Conservation (phyloP, 2,797 vertebrate genomes). For the Darevskia mixta region DNA sequence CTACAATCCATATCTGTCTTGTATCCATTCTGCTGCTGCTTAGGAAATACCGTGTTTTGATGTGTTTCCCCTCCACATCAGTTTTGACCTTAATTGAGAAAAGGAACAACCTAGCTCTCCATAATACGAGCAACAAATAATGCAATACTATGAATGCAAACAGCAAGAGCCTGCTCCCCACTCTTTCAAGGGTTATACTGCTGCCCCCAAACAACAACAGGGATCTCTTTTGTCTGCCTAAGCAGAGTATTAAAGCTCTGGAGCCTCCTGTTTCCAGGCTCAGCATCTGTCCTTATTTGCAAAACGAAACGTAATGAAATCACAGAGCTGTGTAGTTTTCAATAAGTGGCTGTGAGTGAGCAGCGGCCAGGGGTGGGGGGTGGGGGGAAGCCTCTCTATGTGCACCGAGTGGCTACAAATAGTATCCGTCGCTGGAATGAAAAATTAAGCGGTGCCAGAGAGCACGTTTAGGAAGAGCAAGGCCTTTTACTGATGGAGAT, state of each 20-base stretch:
- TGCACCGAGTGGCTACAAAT: slow-evolving; percentile 14
- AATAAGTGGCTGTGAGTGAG: slow-evolving; percentile 7
- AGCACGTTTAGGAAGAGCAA: slow-evolving; percentile 12
- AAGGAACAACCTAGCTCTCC: too few relatives aligned
- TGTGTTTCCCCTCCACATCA: too few relatives aligned
- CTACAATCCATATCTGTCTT: too few relatives aligned
- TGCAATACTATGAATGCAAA: too few relatives aligned
- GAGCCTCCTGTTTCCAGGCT: neutral
- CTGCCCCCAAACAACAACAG: neutral
- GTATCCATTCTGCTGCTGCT: too few relatives aligned
- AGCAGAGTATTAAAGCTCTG: neutral
- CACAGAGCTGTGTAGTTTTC: neutral
- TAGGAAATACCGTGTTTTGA: too few relatives aligned
- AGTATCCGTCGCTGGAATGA: neutral
- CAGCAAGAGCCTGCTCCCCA: neutral
- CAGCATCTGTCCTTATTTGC: neutral
- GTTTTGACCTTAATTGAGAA: too few relatives aligned
- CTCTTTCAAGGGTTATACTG: neutral
- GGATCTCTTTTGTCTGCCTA: neutral
- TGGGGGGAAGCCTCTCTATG: neutral
- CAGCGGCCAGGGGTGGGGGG: neutral
- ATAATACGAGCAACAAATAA: too few relatives aligned
- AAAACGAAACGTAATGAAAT: slow-evolving; percentile 28
- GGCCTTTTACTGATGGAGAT: slow-evolving; percentile 37
- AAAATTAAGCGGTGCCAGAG: slow-evolving; percentile 26